Base-by-base conservation (phyloP, 1,140 invertebrate species). In the Melipona quadrifasciata region DNA sequence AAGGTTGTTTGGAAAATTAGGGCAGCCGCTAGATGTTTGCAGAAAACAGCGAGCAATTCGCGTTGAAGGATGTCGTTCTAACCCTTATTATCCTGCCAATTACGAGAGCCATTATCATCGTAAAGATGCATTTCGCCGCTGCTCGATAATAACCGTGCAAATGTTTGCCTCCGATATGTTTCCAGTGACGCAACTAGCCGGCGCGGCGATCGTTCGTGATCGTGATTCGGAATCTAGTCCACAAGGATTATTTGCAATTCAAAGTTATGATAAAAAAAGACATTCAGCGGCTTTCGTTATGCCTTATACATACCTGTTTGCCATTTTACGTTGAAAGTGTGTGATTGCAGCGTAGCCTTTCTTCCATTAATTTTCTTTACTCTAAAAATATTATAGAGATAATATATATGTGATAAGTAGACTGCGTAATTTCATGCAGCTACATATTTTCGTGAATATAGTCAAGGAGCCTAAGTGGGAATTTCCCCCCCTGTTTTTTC, bases 201-300 rank as follows among this genome's bases (percentile, higher is more conserved):
- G 53, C 17, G 51, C 16, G 2, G 53, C n/a, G 51, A 71, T 58
- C 68, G 58, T 80, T 82, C 51, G 61, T 27, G 71, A 64, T 31
- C 39, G 39, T 57, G 70, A 71, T 84, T 84, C 58, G 77, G 24
- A 39, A 78, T 70, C 77, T 47, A 67, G 77, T 80, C 34, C 55
- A 17, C 21, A 21, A 64, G 12, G 51, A 65, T 34, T 19, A 80
- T 84, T 80, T 84, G 82, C 82, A 84, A 84, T 84, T 80, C 77
- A 84, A 84, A 80, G 77, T 67, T 72, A 55, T 19, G 65, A 67
- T 67, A 34, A 67, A 84, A 61, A 84, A 84, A 80, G 77, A 84
- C 73, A 65, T 51, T 57, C n/a, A 10, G 58, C 70, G 3, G 12
- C 6, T 31, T 19, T n/a, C 24, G 47, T 47, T 51, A 19, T 12